Base-by-base conservation (phyloP, 2,888 invertebrate genomes). In the Megastigmus dorsalis region DNA sequence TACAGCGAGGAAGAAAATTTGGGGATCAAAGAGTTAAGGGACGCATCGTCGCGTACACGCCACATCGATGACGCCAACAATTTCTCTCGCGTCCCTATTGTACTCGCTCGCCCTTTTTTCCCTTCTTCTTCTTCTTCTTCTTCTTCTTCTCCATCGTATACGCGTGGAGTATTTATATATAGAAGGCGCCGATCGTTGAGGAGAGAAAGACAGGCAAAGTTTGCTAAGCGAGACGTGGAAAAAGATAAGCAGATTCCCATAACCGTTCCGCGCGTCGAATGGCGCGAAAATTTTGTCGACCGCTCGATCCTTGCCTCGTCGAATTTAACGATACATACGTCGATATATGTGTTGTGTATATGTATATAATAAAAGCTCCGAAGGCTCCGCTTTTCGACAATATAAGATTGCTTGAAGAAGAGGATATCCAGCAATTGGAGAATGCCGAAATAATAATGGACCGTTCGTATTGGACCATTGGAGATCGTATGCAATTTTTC, bases 401-500 rank as follows among this genome's bases (percentile, higher is more conserved):
- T 63, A 94, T 95, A 0, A 95, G 96, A 85, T 95, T 95, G 0
- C 91, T 88, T 93, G 77, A 92, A 78, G 96, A 97, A 79, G 94
- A 95, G 65, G 97, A 98, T 82, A 92, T 96, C 67, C 95, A 95
- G 69, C 91, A 93, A 59, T 88, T 97, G 75, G 92, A 91, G 79
- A 91, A 89, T 60, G 94, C 95, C 0, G 95, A 96, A 85, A 95
- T 95, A 0, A 91, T 94, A 95, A 79, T 97, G 98, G 83, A 95
- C 97, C 0, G 93, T 93, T 62, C 90, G 97, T 74, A 94, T 95
- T 50, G 97, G 97, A 1, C 95, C 96, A 0, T n/a, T n/a, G n/a
- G n/a, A n/a, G n/a, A n/a, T n/a, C n/a, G n/a, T 98, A 98, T 85
- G 92, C 94, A 43, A 92, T 97, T 79, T 97, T 97, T 82, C 90